Evolutionary conservation across 2,797 vertebrate species (phyloP).

Genomic region (Lacerta agilis): DNA sequence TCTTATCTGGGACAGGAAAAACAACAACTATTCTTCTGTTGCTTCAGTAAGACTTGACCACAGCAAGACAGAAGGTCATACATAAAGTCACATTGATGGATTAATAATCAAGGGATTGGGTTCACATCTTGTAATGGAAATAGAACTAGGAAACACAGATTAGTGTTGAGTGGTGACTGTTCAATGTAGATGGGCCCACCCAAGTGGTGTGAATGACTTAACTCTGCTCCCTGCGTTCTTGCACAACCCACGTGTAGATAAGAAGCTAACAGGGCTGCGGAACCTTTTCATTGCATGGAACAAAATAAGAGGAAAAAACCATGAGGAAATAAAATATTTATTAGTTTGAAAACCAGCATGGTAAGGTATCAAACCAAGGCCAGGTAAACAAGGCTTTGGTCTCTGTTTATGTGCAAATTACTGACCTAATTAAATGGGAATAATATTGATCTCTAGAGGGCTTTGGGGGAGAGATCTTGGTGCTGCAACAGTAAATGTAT

Average conservation of each 20-base stretch:
- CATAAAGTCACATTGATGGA: slow-evolving; percentile 1
- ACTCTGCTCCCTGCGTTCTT: slow-evolving; percentile 51
- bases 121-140: slow-evolving; percentile 38
- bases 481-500: no score
- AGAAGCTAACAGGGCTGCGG: slow-evolving; percentile 61
- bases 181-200: slow-evolving; percentile 66
- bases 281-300: slow-evolving; percentile 19
- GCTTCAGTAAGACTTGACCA: slow-evolving; percentile 31
- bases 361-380: background rate
- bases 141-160: slow-evolving; percentile 31
- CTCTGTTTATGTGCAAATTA: no score
- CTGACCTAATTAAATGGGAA: no score
- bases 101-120: slow-evolving; percentile 40
- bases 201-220: slow-evolving; percentile 74
- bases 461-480: no score
- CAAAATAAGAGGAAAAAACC: background rate
- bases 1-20: slow-evolving; percentile 7
- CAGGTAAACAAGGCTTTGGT: background rate
- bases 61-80: slow-evolving; percentile 9
- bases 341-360: background rate
- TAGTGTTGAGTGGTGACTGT: slow-evolving; percentile 42
- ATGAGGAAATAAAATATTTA: background rate
- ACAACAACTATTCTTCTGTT: slow-evolving; percentile 24
- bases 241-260: slow-evolving; percentile 69
- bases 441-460: no score